Conservation (phyloP, 2,797 vertebrate genomes). For the Leptodactylus fallax region DNA sequence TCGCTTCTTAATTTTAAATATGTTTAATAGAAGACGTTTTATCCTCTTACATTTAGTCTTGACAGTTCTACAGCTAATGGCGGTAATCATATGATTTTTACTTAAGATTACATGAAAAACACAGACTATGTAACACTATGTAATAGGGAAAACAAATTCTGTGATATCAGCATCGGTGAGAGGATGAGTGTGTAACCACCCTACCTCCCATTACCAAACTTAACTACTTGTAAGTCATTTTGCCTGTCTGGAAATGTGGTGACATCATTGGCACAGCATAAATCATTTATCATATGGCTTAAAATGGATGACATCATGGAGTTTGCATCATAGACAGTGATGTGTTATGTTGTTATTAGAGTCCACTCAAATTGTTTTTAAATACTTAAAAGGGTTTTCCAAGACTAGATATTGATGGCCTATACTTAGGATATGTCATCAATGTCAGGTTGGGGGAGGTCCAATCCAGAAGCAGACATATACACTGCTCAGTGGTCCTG, state of each 20-base stretch:
- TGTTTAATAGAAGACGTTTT: constrained; percentile 12
- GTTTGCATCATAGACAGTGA: neutral
- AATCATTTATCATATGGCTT: neutral
- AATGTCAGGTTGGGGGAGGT: no score
- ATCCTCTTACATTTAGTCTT: constrained; percentile 5
- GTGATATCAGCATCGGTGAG: neutral
- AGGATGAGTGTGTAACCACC: neutral
- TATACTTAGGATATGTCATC: no score
- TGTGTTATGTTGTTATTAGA: neutral
- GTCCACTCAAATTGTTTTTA: no score
- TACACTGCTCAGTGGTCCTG: no score
- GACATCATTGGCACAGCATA: neutral
- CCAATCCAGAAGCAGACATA: no score
- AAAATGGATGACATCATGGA: neutral
- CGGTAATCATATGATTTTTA: constrained; percentile 6
- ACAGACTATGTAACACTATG: neutral
- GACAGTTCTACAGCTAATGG: constrained; percentile 21
- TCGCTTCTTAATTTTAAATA: constrained; percentile 34
- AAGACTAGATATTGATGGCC: no score
- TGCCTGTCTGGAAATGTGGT: neutral
- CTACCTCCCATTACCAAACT: neutral
- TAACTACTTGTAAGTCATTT: neutral
- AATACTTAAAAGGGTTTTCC: no score
- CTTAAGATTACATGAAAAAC: neutral
- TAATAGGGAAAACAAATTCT: neutral